Conservation (phyloP, 1,140 invertebrate genomes). For the Dreissena polymorpha region DNA sequence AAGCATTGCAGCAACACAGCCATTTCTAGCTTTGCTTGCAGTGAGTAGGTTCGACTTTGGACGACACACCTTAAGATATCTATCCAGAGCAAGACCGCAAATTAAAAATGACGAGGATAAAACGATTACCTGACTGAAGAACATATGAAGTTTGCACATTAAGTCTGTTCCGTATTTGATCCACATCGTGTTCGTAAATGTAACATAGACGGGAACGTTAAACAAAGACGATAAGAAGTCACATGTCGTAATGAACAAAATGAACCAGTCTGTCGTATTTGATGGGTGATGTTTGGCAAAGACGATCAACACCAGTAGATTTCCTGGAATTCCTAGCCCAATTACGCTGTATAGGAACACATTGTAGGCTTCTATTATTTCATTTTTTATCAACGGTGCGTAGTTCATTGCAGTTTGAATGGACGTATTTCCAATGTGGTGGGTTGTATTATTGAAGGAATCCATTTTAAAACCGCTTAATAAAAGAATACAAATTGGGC, state of each 20-base stretch:
- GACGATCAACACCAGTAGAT: background rate
- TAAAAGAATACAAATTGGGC: no score
- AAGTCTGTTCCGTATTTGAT: background rate
- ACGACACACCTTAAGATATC: conserved; percentile 14
- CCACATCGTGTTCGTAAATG: conserved; percentile 7
- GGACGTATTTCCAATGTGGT: no score
- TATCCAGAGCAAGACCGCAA: conserved; percentile 8
- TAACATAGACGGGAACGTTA: conserved; percentile 9
- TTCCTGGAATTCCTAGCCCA: background rate
- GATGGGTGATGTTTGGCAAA: background rate
- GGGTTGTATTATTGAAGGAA: no score
- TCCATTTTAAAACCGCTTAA: no score
- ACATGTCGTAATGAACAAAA: conserved; percentile 11
- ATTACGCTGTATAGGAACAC: background rate
- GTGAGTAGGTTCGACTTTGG: background rate
- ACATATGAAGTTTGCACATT: conserved; percentile 1
- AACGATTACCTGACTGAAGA: background rate
- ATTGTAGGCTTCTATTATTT: conserved; percentile 11
- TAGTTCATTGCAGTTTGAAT: no score
- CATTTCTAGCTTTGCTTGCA: background rate
- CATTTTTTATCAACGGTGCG: no score
- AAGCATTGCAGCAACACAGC: background rate
- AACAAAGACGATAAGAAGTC: conserved; percentile 11
- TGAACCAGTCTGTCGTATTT: conserved; percentile 20
- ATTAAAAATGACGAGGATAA: conserved; percentile 14